These are phyloP conservation scores for Promerops cafer DNA, from an alignment of 2,113 vertebrate genomes.

Conservation along the genomic window DNA sequence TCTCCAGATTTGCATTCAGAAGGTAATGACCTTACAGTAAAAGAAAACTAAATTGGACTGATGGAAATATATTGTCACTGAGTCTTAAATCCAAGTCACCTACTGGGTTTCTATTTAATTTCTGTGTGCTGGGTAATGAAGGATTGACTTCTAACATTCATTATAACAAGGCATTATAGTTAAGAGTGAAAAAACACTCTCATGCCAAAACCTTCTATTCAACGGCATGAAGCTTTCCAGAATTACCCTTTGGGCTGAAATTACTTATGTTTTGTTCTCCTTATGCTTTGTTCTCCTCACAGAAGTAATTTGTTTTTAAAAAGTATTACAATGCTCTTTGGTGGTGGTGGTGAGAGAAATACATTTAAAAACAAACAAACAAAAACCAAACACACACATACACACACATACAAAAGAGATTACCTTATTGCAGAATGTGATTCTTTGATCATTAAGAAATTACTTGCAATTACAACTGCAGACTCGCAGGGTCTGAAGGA, in stretches of 20 bases:
- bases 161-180: neutral
- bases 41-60: constrained; percentile 43
- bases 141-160: constrained; percentile 38
- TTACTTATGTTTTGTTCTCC: constrained; percentile 21
- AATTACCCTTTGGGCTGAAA: constrained; percentile 6
- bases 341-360: neutral
- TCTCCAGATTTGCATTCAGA: constrained; percentile 2
- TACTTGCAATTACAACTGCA: neutral
- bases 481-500: neutral
- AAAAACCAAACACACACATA: too few species aligned
- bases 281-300: neutral
- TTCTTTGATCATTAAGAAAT: neutral
- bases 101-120: constrained; percentile 37
- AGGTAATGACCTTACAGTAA: constrained; percentile 29
- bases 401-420: neutral
- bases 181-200: constrained; percentile 41
- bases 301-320: constrained; percentile 1
- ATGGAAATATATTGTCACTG: neutral
- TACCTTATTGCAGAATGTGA: neutral
- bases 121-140: constrained; percentile 25
- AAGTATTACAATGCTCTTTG: neutral
- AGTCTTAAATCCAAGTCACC: constrained; percentile 17
- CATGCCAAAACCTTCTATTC: neutral
- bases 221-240: neutral
- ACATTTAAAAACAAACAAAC: neutral